These are phyloP conservation scores for Megathymus violae DNA, from an alignment of 1,140 invertebrate genomes.

Conservation along the genomic window DNA sequence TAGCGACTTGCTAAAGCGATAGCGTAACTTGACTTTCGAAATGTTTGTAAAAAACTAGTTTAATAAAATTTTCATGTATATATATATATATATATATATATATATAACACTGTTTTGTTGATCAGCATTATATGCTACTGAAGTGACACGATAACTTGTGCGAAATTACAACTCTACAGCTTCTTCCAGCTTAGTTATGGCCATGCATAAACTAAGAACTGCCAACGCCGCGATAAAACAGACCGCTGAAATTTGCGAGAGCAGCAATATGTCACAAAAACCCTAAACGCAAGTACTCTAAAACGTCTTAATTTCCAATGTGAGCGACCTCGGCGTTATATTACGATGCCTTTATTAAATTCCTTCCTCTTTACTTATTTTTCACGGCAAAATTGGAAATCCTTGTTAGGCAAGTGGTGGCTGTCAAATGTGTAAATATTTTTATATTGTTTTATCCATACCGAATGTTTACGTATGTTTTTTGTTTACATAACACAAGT, in stretches of 20 bases:
- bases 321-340: slow-evolving; percentile 53
- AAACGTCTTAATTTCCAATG: slow-evolving; percentile 69
- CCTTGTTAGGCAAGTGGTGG: too few relatives aligned
- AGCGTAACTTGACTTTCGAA: too few relatives aligned
- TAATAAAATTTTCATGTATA: too few relatives aligned
- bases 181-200: background rate
- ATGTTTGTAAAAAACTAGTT: too few relatives aligned
- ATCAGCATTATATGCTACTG: too few relatives aligned
- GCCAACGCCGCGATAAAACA: background rate
- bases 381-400: slow-evolving; percentile 75
- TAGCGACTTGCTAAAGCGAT: too few relatives aligned
- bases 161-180: background rate
- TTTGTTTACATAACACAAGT: too few relatives aligned
- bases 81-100: too few relatives aligned
- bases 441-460: too few relatives aligned
- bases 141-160: background rate
- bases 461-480: too few relatives aligned
- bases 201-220: background rate
- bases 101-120: too few relatives aligned
- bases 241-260: slow-evolving; percentile 1
- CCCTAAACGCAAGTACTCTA: slow-evolving; percentile 27
- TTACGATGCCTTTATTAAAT: slow-evolving; percentile 69
- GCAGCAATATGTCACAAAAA: slow-evolving; percentile 21
- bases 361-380: slow-evolving; percentile 59
- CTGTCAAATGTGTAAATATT: too few relatives aligned